Conservation (phyloP, 2,113 vertebrate species). For the Scomber colias region DNA sequence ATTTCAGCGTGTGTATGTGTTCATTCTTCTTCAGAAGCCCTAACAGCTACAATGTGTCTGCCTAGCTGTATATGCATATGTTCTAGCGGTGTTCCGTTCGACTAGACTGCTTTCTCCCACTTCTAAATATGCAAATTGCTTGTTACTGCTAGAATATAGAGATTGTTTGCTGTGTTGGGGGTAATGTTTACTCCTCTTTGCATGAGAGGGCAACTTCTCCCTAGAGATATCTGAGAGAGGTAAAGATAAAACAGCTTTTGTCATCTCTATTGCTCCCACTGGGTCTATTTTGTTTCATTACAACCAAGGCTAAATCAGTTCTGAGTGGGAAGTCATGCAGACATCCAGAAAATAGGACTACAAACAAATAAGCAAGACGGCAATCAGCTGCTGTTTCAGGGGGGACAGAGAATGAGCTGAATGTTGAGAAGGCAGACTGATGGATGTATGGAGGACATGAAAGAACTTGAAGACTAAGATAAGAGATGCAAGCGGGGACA, state of each 20-base stretch:
- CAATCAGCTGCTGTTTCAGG: constrained; percentile 51
- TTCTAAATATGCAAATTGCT: constrained; percentile 42
- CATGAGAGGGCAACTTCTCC: constrained; percentile 36
- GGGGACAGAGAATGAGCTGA: constrained; percentile 23
- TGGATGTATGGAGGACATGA: constrained; percentile 48
- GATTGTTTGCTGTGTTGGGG: constrained; percentile 20
- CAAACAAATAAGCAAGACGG: constrained; percentile 50
- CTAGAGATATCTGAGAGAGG: constrained; percentile 22
- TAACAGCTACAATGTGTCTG: constrained; percentile 1
- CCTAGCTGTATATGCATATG: constrained; percentile 25
- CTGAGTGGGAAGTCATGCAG: constrained; percentile 48
- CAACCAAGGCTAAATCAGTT: constrained; percentile 43
- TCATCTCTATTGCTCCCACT: constrained; percentile 50
- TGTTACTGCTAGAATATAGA: constrained; percentile 9
- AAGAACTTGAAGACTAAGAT: constrained; percentile 22
- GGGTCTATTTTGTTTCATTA: constrained; percentile 61
- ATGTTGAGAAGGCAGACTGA: constrained; percentile 12
- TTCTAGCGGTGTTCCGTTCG: constrained; percentile 19
- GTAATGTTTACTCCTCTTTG: constrained; percentile 45
- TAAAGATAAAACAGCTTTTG: constrained; percentile 56
- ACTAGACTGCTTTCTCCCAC: constrained; percentile 18
- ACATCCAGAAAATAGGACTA: constrained; percentile 53
- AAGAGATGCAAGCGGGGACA: constrained; percentile 9
- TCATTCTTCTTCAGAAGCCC: constrained; percentile 34
- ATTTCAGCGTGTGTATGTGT: neutral